phyloP scores from a whole-genome alignment of 1,140 invertebrate genomes.

The Pseudobourletiella spinata region DNA sequence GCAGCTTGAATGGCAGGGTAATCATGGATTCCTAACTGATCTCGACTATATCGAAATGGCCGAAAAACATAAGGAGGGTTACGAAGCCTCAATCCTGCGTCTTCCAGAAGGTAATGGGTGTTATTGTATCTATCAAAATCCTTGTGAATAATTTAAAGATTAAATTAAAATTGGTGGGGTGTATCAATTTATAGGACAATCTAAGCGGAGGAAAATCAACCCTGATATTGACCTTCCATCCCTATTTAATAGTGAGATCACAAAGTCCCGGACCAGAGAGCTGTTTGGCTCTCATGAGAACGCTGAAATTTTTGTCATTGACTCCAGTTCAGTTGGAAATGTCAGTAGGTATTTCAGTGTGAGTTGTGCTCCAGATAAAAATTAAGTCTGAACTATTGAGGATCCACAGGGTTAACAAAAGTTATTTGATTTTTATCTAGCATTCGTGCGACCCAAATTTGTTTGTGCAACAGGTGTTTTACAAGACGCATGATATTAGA shows the following conservation, averaged over 20 bases:
- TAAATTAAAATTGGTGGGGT: too few relatives aligned
- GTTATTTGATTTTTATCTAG: neutral
- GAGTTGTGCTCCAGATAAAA: neutral
- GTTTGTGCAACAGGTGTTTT: neutral
- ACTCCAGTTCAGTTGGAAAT: constrained; percentile 6
- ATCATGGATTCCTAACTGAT: neutral
- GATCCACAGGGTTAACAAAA: neutral
- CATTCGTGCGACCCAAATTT: constrained; percentile 7
- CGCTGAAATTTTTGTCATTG: neutral
- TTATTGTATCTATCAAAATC: too few relatives aligned
- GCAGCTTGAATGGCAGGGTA: neutral
- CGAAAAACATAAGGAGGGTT: neutral
- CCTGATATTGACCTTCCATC: too few relatives aligned
- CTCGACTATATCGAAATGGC: neutral
- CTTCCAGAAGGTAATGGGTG: too few relatives aligned
- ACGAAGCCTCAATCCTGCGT: neutral
- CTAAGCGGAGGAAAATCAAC: too few relatives aligned
- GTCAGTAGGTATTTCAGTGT: neutral
- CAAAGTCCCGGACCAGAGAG: neutral
- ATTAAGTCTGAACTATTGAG: neutral
- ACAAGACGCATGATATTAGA: too few relatives aligned
- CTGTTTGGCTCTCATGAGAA: neutral
- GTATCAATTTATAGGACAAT: too few relatives aligned
- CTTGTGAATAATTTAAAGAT: too few relatives aligned
- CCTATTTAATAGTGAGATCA: neutral